phyloP scores from a whole-genome alignment of 2,888 invertebrate genomes.

The Hydraecia micacea region DNA sequence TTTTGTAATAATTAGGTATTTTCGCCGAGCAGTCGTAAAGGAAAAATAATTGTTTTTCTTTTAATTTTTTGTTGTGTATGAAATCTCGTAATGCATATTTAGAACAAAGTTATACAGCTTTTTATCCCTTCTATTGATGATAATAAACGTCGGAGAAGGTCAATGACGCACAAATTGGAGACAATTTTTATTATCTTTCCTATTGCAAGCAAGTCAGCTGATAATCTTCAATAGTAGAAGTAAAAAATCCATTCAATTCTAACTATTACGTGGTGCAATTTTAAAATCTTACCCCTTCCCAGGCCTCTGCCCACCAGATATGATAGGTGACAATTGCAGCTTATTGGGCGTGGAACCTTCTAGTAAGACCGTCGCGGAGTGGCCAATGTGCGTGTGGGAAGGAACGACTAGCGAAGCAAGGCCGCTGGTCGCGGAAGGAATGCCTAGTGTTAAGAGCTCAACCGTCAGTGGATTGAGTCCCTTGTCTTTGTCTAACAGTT shows the following conservation, averaged over 20 bases:
- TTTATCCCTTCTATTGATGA: neutral
- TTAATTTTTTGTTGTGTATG: neutral
- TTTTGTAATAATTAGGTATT: neutral
- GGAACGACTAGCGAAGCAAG: slow-evolving; percentile 84
- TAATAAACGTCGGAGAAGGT: neutral
- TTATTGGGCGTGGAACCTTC: slow-evolving; percentile 97
- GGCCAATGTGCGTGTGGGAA: slow-evolving; percentile 92
- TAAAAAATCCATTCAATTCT: neutral
- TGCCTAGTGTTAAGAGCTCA: slow-evolving; percentile 92
- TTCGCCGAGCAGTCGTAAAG: neutral
- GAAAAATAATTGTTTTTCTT: neutral
- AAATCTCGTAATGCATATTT: neutral
- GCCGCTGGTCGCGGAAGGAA: slow-evolving; percentile 79
- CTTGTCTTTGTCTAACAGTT: slow-evolving; percentile 95
- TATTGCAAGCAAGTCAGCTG: neutral
- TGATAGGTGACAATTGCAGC: slow-evolving; percentile 93
- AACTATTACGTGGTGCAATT: neutral
- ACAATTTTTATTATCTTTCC: neutral
- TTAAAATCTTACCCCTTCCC: slow-evolving; percentile 92
- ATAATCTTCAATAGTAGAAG: neutral
- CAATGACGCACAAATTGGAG: neutral
- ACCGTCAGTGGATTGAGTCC: slow-evolving; percentile 93
- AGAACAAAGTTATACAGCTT: neutral
- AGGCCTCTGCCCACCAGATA: slow-evolving; percentile 92
- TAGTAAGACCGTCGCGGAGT: slow-evolving; percentile 96